These are phyloP conservation scores for Cyprinodon variegatus DNA, from an alignment of 2,113 vertebrate genomes.

Conservation along the genomic window DNA sequence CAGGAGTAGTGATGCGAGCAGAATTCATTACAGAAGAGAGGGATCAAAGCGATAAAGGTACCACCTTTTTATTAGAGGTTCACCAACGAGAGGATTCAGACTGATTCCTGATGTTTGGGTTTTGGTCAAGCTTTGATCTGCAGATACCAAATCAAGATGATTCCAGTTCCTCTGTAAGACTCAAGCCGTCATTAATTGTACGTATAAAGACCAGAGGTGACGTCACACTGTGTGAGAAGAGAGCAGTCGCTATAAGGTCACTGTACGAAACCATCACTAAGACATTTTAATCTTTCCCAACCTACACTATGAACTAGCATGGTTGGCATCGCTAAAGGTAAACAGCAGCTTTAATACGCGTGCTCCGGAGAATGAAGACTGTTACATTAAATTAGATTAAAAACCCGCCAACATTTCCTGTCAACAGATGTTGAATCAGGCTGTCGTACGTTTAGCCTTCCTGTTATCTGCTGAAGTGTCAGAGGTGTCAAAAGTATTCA, in stretches of 20 bases:
- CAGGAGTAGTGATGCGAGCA: slow-evolving; percentile 37
- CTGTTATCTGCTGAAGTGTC: background rate
- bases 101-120: background rate
- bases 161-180: background rate
- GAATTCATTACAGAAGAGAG: slow-evolving; percentile 53
- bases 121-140: background rate
- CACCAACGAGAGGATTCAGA: background rate
- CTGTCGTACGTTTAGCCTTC: background rate
- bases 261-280: background rate
- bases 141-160: too few relatives aligned
- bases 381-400: background rate
- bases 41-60: slow-evolving; percentile 22
- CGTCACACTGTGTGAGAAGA: background rate
- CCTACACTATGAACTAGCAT: background rate
- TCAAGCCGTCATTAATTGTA: background rate
- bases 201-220: background rate
- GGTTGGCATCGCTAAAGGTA: background rate
- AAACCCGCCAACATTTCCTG: background rate
- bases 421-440: too few relatives aligned
- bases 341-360: background rate
- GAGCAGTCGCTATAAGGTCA: background rate
- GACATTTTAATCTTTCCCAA: background rate
- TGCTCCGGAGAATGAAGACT: background rate
- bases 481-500: too few relatives aligned
- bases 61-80: background rate